Conservation (phyloP, 2,888 invertebrate genomes). For the Athripsodes cinereus region DNA sequence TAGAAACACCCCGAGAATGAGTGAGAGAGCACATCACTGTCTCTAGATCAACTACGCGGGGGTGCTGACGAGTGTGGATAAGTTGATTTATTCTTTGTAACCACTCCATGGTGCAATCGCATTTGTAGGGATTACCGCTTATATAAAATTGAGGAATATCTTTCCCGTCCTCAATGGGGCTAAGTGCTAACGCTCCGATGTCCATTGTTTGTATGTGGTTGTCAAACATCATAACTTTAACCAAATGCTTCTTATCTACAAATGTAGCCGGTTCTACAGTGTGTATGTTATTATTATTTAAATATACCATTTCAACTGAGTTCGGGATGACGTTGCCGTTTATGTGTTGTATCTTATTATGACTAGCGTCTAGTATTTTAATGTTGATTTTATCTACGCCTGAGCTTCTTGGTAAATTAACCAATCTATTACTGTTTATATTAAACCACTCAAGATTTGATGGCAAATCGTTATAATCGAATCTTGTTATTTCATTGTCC, state of each 20-base stretch:
- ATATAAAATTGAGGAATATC: constrained; percentile 74
- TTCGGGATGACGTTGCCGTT: constrained; percentile 64
- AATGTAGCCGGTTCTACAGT: constrained; percentile 65
- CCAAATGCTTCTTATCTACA: constrained; percentile 60
- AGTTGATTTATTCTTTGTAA: constrained; percentile 72
- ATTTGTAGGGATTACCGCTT: constrained; percentile 77
- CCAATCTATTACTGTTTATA: constrained; percentile 69
- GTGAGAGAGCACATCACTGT: constrained; percentile 69
- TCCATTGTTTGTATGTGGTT: constrained; percentile 69
- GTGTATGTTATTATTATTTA: constrained; percentile 68
- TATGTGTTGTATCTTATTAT: constrained; percentile 63
- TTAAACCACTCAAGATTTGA: constrained; percentile 70
- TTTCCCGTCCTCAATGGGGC: constrained; percentile 59
- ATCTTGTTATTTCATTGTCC: constrained; percentile 66
- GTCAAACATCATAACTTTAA: constrained; percentile 68
- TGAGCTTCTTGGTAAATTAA: constrained; percentile 54
- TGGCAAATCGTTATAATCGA: constrained; percentile 73
- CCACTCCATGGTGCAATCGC: constrained; percentile 88
- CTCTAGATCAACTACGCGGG: constrained; percentile 73
- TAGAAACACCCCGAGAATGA: constrained; percentile 60
- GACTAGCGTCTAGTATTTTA: constrained; percentile 68
- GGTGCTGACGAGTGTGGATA: constrained; percentile 68
- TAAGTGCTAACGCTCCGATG: constrained; percentile 64
- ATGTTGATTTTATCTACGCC: constrained; percentile 53
- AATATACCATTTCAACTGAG: constrained; percentile 63